These are phyloP conservation scores for Sigmodon hispidus DNA, from an alignment of 2,113 vertebrate species.

Conservation along the genomic window DNA sequence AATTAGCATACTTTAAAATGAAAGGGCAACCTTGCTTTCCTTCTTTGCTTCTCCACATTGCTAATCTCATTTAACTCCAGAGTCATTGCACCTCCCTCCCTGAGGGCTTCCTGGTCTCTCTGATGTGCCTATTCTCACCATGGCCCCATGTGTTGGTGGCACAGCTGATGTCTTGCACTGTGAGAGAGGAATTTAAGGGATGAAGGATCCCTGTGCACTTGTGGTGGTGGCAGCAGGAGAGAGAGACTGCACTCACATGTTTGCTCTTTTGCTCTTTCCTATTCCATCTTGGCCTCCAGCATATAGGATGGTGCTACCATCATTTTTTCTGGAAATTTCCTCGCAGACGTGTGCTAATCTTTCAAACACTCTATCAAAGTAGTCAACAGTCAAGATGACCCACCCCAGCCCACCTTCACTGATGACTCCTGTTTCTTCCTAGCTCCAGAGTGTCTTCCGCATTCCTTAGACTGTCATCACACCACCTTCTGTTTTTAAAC, in stretches of 20 bases:
- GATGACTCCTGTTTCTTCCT: background rate
- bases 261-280: background rate
- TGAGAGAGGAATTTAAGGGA: background rate
- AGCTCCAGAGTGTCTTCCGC: background rate
- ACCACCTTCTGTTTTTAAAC: background rate
- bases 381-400: background rate
- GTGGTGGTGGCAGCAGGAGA: background rate
- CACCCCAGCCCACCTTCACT: background rate
- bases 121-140: no score
- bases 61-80: background rate
- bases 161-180: background rate
- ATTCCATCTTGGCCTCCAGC: background rate
- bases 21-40: background rate
- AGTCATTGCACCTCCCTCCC: background rate
- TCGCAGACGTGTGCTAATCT: background rate
- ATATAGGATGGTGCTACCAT: background rate
- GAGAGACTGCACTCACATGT: accelerated
- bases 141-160: accelerated
- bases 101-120: no score
- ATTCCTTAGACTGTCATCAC: background rate
- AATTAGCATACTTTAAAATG: background rate
- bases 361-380: background rate
- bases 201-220: background rate
- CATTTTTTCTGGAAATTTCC: background rate
- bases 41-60: background rate